Base-by-base conservation (phyloP, 2,888 invertebrate genomes). In the Heliconius cydno region DNA sequence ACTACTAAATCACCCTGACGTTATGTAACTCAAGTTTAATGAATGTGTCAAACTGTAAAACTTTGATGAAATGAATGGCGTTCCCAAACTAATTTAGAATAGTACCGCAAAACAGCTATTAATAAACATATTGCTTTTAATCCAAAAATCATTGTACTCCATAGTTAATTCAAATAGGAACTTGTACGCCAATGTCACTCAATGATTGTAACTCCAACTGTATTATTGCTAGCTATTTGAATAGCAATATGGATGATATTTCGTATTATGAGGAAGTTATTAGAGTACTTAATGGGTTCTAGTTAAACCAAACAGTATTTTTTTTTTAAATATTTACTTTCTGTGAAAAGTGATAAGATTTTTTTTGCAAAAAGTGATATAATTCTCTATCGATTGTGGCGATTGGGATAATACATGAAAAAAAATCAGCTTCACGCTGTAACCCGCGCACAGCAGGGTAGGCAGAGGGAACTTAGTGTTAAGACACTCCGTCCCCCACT, bases 11-110 rank as follows among this genome's bases (percentile, higher is more conserved):
- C 75, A 75, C n/a, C 63, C 75, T 41, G 75, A 28, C 75, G 46
- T 66, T 30, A 66, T 66, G 65, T 75, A 41, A 75, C 75, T 63
- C 75, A 75, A 75, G 22, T 75, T 75, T 75, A 75, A 75, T 75
- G 65, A 75, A 75, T 66, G 75, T 66, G 75, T 75, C 75, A 75
- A 75, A 75, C 75, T 75, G 30, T 41, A 75, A 65, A 75, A 75
- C 66, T 46, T 75, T 75, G 75, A 75, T 65, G 75, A 66, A 75
- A 75, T 66, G 66, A 75, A 75, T 66, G 75, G 65, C n/a, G 75
- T 75, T 75, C 65, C 46, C 63, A 1, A 75, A 66, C 65, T 75
- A 75, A 75, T 75, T 75, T 75, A 66, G 65, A 75, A 46, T 75
- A 22, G 65, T 66, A 65, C 65, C 41, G 65, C 75, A 66, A 75